Evolutionary conservation across 2,797 vertebrate genomes (phyloP), one percentile per base, ranked within the genome.

Genomic region (Lycodopsis pacificus): DNA sequence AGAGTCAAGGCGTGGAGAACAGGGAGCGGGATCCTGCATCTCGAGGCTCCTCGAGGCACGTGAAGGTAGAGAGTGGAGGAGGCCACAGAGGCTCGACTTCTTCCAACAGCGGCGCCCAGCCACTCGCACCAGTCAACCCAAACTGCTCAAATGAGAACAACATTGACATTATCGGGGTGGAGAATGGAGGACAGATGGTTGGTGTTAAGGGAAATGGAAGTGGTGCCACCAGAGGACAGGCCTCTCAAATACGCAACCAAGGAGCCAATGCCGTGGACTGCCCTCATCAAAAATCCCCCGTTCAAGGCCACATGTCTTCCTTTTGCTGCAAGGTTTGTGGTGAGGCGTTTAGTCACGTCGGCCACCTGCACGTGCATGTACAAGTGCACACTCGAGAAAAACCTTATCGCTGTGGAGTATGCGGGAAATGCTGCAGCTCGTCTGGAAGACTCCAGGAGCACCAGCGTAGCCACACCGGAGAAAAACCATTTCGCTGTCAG

Each of bases 101-200:
- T 0, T 89, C 93, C 34, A 92, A 86, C 78, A 87, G 83, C 2
- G 81, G 65, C 0, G 79, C 90, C 1, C 94, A 95, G 87, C 94
- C 94, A 48, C 91, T 95, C 0, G 94, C 94, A 0, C 91, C 94
- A 0, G 94, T 95, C 74, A 95, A 95, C 78, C 93, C 93, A 38
- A 95, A 95, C 85, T 95, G 94, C 77, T 92, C 93, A 20, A 95
- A 95, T 27, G 93, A 94, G 72, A 94, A 94, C 86, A 95, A 95
- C 82, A 94, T 95, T 77, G 94, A 95, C 62, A 94, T 94, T 71
- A 93, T 90, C 1, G 93, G 91, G 17, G 90, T 89, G 59, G 94
- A 95, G 80, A 95, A 93, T 10, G 90, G 90, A 30, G 91, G 92
- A 77, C 93, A 93, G 84, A 89, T 93, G 92, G 84, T 79, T 64